These are phyloP conservation scores for Cyrtodaria siliqua DNA, from an alignment of 2,888 invertebrate genomes.

Conservation along the genomic window DNA sequence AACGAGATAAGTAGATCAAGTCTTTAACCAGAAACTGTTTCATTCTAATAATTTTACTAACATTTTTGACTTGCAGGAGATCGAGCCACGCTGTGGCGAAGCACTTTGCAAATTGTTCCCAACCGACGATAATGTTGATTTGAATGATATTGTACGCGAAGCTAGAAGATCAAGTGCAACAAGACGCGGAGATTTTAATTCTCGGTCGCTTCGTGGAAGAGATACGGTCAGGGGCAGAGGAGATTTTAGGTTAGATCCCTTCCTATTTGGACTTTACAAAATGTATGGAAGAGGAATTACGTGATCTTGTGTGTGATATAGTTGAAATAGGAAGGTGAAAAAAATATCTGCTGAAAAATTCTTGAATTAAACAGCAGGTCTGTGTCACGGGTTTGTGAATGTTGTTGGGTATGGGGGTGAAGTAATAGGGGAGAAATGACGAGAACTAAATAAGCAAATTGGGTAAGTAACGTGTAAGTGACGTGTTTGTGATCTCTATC, in stretches of 20 bases:
- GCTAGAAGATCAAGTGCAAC: constrained; percentile 75
- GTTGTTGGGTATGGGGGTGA: no score
- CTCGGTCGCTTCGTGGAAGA: constrained; percentile 56
- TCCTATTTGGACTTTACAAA: constrained; percentile 51
- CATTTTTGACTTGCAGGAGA: constrained; percentile 90
- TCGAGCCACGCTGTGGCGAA: constrained; percentile 97
- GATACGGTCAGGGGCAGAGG: constrained; percentile 68
- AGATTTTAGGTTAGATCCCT: constrained; percentile 74
- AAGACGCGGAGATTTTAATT: constrained; percentile 57
- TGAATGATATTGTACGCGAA: constrained; percentile 82
- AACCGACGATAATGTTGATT: constrained; percentile 89
- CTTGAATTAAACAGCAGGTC: constrained; percentile 2
- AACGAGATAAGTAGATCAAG: no score
- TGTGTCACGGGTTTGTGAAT: not conserved
- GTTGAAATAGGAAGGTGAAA: constrained; percentile 22
- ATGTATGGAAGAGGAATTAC: constrained; percentile 35
- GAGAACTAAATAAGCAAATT: no score
- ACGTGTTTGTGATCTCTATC: no score
- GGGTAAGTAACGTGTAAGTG: no score
- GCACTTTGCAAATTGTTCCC: constrained; percentile 97
- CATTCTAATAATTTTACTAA: no score
- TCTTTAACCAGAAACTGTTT: no score
- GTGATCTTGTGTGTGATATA: constrained; percentile 12
- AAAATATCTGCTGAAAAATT: constrained; percentile 25
- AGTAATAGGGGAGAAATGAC: no score